Conservation (phyloP, 2,113 vertebrate species). For the Pardalotus punctatus region DNA sequence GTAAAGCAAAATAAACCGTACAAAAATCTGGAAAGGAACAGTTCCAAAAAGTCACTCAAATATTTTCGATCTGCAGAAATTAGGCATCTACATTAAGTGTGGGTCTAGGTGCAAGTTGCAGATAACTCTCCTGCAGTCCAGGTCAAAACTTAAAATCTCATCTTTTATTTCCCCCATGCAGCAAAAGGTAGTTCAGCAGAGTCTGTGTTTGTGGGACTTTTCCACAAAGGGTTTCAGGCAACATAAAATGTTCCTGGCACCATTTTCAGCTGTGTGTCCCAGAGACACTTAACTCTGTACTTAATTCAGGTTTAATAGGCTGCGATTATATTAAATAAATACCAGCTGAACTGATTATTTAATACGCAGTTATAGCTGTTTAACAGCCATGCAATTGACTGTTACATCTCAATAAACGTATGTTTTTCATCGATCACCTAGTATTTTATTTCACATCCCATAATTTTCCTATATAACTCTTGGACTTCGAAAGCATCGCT, state of each 20-base stretch:
- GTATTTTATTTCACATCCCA: constrained; percentile 26
- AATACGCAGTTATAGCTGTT: constrained; percentile 69
- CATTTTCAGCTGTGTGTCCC: constrained; percentile 57
- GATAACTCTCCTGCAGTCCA: neutral
- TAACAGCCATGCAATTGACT: constrained; percentile 72
- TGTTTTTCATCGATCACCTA: constrained; percentile 44
- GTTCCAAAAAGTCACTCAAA: neutral
- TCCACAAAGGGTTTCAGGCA: constrained; percentile 60
- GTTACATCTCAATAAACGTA: constrained; percentile 71
- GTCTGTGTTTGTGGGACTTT: constrained; percentile 32
- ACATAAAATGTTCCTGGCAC: constrained; percentile 68
- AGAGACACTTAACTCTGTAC: constrained; percentile 72
- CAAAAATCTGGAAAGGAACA: neutral
- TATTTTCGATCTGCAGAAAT: neutral
- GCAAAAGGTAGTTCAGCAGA: neutral
- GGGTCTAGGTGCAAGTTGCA: neutral
- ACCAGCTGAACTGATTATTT: constrained; percentile 78
- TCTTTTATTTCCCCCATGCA: neutral
- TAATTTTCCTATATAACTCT: neutral
- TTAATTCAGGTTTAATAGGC: constrained; percentile 79
- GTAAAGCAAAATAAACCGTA: neutral
- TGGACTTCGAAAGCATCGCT: neutral
- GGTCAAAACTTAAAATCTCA: neutral
- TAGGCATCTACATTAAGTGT: neutral
- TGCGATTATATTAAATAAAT: constrained; percentile 77